Evolutionary conservation across 2,113 vertebrate species (phyloP).

Genomic region (Vimba vimba): DNA sequence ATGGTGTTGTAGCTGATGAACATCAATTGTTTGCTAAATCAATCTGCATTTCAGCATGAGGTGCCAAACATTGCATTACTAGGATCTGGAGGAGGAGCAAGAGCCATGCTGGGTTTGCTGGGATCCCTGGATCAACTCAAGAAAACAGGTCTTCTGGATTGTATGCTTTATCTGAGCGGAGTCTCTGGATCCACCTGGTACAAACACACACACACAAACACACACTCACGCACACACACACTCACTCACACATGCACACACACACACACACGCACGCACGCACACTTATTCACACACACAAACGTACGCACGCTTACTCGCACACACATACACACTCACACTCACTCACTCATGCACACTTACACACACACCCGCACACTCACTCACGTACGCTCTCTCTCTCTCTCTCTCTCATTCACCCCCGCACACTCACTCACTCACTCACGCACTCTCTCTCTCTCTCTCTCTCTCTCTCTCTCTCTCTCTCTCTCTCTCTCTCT

Average conservation of each 20-base stretch:
- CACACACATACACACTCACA: no score
- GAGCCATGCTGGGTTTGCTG: constrained; percentile 68
- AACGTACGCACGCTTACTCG: no score
- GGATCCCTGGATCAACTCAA: constrained; percentile 68
- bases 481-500: no score
- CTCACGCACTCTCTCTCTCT: no score
- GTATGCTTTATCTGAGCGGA: constrained; percentile 70
- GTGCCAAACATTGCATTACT: constrained; percentile 61
- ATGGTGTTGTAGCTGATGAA: neutral
- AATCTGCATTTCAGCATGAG: neutral
- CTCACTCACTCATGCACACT: no score
- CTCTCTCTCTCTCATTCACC: no score
- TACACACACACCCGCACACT: no score
- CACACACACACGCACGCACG: no score
- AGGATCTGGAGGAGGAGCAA: constrained; percentile 72
- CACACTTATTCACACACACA: neutral
- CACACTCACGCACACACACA: neutral
- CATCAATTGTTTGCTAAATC: neutral
- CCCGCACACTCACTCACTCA: neutral
- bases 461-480: no score
- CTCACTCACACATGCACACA: no score
- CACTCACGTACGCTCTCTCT: no score
- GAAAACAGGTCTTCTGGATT: constrained; percentile 64
- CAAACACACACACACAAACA: no score
- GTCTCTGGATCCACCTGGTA: constrained; percentile 77